Percentiles rank a stretch among this genome's conserved stretches.
Evolutionary conservation across 2,888 invertebrate species (phyloP).

Genomic region (Allolobophora icterica): DNA sequence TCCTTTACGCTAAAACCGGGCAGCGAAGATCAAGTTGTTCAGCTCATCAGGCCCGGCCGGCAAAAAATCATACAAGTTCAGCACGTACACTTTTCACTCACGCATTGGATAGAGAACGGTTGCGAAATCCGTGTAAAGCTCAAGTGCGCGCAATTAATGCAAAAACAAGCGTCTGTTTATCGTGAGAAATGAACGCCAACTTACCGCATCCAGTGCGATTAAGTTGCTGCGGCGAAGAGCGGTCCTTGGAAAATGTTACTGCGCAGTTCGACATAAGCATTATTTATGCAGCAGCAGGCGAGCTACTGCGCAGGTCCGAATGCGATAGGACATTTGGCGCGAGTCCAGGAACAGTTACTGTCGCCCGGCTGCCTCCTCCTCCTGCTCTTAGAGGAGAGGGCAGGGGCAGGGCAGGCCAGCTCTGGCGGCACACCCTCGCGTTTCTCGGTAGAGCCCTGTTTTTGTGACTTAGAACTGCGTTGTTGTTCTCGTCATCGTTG

Average conservation of each 20-base stretch:
- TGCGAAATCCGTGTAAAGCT: neutral
- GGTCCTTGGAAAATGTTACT: constrained; percentile 17
- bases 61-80: neutral
- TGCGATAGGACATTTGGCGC: neutral
- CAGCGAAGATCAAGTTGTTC: neutral
- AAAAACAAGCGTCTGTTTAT: neutral
- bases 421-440: neutral
- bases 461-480: neutral
- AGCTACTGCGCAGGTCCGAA: constrained; percentile 9
- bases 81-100: neutral
- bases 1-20: neutral
- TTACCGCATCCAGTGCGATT: neutral
- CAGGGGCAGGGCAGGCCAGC: neutral
- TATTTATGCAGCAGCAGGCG: neutral
- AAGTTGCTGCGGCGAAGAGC: neutral
- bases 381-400: too few species aligned
- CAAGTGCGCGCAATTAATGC: neutral
- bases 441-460: neutral
- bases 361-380: neutral
- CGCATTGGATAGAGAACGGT: neutral
- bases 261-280: constrained; percentile 7
- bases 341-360: neutral
- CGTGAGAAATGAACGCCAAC: neutral
- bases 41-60: neutral
- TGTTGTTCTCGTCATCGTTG: neutral